Evolutionary conservation across 2,888 invertebrate genomes (phyloP).

Genomic region (Nowickia ferox): DNA sequence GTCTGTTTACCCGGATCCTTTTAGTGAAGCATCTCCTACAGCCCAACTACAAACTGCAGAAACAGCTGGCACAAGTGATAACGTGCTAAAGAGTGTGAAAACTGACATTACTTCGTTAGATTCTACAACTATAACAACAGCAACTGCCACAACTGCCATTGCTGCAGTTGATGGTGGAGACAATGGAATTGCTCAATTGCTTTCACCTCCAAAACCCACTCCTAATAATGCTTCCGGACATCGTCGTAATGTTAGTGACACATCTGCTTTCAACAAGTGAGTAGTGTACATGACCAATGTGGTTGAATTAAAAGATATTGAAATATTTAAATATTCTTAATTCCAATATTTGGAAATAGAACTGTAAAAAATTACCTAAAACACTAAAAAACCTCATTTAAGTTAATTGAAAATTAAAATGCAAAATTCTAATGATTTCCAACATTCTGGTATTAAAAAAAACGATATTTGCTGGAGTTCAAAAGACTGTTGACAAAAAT

Average conservation of each 20-base stretch:
- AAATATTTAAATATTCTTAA: not conserved
- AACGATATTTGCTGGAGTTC: no score
- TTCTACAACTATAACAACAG: constrained; percentile 61
- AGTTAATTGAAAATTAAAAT: no score
- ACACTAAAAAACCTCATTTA: no score
- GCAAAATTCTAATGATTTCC: no score
- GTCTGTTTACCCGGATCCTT: constrained; percentile 87
- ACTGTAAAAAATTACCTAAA: no score
- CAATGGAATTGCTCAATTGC: constrained; percentile 74
- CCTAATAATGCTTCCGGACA: constrained; percentile 84
- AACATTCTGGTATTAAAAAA: no score
- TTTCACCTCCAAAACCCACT: constrained; percentile 79
- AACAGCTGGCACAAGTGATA: constrained; percentile 41
- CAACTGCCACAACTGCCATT: constrained; percentile 57
- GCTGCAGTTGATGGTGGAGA: constrained; percentile 50
- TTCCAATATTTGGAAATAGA: not conserved
- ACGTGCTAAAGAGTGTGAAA: constrained; percentile 62
- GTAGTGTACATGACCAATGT: constrained; percentile 72
- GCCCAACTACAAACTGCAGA: constrained; percentile 48
- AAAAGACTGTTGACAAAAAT: no score
- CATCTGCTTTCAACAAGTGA: constrained; percentile 92
- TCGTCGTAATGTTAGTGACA: constrained; percentile 92
- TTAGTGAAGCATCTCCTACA: constrained; percentile 84
- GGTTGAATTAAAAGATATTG: not conserved
- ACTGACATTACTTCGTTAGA: constrained; percentile 71